Evolutionary conservation across 2,888 invertebrate species (phyloP).

Genomic region (Dioctria rufipes): DNA sequence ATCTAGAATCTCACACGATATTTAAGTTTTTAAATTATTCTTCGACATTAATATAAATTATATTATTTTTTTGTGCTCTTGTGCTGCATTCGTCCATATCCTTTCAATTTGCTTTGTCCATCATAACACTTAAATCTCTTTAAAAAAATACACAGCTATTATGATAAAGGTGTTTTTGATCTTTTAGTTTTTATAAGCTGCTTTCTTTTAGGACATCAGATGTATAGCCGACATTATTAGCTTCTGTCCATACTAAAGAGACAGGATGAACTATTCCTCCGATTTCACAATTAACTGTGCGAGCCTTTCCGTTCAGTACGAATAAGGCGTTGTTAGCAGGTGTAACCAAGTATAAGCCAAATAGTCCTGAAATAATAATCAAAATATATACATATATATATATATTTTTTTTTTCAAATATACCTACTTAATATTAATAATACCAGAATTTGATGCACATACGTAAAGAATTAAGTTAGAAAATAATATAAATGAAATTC

Average conservation of each 20-base stretch:
- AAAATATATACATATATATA: too few relatives aligned
- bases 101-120: too few relatives aligned
- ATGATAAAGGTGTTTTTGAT: background rate
- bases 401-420: too few relatives aligned
- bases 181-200: background rate
- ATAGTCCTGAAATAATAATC: constrained; percentile 73
- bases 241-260: constrained; percentile 76
- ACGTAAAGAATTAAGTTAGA: background rate
- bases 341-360: constrained; percentile 82
- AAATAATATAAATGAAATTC: constrained; percentile 11
- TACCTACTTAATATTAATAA: too few relatives aligned
- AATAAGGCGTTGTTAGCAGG: constrained; percentile 80
- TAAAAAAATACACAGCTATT: background rate
- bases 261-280: constrained; percentile 79
- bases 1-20: too few relatives aligned
- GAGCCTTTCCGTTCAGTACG: constrained; percentile 80
- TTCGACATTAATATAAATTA: too few relatives aligned
- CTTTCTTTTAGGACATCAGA: background rate
- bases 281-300: constrained; percentile 83
- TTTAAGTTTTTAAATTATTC: too few relatives aligned
- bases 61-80: too few relatives aligned
- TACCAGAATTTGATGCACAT: too few relatives aligned
- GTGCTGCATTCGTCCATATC: too few relatives aligned
- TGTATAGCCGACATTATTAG: background rate
- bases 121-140: background rate